Conservation (phyloP, 23 tunicate species). For the Halocynthia roretzi region DNA sequence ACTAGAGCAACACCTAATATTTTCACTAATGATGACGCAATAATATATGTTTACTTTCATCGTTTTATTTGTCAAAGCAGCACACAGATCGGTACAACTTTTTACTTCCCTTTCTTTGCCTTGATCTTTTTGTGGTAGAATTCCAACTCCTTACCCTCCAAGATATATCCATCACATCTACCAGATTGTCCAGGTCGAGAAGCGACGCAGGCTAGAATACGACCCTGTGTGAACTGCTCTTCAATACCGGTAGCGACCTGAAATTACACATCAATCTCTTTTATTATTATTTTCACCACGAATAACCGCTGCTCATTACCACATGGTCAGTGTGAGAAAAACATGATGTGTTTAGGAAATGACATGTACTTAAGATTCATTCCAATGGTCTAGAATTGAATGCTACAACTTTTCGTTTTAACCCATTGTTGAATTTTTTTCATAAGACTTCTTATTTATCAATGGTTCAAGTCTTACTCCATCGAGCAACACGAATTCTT, state of each 20-base stretch:
- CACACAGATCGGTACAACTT: neutral
- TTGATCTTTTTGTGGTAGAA: constrained; percentile 67
- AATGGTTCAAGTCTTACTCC: too few species aligned
- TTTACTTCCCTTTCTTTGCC: constrained; percentile 61
- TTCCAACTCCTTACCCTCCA: constrained; percentile 82
- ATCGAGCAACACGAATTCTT: too few species aligned
- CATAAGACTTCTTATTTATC: too few species aligned
- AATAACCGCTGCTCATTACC: neutral
- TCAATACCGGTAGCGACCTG: constrained; percentile 15
- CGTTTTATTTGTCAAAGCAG: too few species aligned
- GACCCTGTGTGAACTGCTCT: constrained; percentile 65
- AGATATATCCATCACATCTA: constrained; percentile 77
- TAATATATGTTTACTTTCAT: too few species aligned
- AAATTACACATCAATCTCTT: too few species aligned
- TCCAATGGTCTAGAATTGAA: neutral
- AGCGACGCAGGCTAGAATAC: constrained; percentile 64
- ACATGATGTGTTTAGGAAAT: too few species aligned
- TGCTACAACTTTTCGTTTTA: too few species aligned
- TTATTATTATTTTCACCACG: neutral
- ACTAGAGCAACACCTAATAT: too few species aligned
- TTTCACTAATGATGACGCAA: too few species aligned
- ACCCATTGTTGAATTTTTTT: too few species aligned
- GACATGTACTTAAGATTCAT: too few species aligned
- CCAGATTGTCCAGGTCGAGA: constrained; percentile 88
- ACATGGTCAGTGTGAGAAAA: neutral